Percentiles rank a stretch among this genome's conserved stretches.
phyloP scores from a whole-genome alignment of 1,140 invertebrate species.

The Drosophila santomea region DNA sequence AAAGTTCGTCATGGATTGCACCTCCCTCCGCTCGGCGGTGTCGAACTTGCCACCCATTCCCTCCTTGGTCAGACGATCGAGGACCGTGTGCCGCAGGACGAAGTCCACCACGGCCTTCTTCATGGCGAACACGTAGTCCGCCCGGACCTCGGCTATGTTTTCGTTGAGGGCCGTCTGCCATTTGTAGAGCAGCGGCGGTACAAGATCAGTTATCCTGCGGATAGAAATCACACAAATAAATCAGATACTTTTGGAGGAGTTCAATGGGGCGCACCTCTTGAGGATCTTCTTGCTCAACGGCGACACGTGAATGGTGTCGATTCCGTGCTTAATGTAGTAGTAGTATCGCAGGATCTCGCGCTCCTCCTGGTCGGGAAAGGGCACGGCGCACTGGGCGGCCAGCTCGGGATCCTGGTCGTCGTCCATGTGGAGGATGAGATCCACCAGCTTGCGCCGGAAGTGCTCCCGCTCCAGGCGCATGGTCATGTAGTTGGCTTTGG shows the following conservation, averaged over 20 bases:
- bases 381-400: conserved; percentile 33
- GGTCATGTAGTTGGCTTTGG: conserved; percentile 62
- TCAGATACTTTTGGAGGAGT: neutral
- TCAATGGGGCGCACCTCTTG: conserved; percentile 83
- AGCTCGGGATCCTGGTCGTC: conserved; percentile 83
- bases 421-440: conserved; percentile 88
- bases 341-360: conserved; percentile 92
- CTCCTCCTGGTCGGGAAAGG: conserved; percentile 87
- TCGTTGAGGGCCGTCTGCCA: conserved; percentile 86
- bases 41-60: conserved; percentile 84
- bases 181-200: conserved; percentile 86
- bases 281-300: conserved; percentile 89
- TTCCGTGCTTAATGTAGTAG: conserved; percentile 95
- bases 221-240: neutral
- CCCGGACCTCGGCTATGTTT: conserved; percentile 88
- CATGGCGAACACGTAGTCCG: conserved; percentile 93
- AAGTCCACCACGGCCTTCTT: conserved; percentile 96
- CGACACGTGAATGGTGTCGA: conserved; percentile 94
- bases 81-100: conserved; percentile 90
- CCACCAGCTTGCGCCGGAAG: conserved; percentile 92
- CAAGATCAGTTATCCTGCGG: conserved; percentile 84
- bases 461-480: conserved; percentile 91
- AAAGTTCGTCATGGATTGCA: conserved; percentile 83
- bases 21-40: conserved; percentile 86
- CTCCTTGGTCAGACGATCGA: conserved; percentile 59